A percentile compares a stretch with the other conserved stretches of the same genome.
These are phyloP conservation scores for Pipistrellus kuhlii DNA, from an alignment of 2,797 vertebrate species.

Conservation along the genomic window DNA sequence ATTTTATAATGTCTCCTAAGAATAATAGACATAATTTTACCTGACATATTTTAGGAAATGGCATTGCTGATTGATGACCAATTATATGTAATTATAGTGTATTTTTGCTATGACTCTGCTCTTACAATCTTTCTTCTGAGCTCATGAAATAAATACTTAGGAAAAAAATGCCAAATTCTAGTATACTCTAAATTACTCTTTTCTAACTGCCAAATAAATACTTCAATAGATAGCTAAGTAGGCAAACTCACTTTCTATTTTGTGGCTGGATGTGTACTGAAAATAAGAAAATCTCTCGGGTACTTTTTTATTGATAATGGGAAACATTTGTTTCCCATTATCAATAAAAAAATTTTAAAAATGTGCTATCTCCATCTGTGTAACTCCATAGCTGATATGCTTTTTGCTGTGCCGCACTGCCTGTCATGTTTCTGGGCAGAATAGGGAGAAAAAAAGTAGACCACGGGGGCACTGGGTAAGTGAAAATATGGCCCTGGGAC, in stretches of 20 bases:
- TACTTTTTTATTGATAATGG: not conserved
- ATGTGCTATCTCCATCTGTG: not conserved
- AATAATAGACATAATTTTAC: constrained; percentile 1
- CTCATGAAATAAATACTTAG: constrained; percentile 6
- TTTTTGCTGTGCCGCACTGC: not conserved
- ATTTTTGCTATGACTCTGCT: not conserved
- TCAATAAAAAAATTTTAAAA: not conserved
- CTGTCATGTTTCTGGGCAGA: not conserved
- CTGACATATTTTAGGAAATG: not conserved
- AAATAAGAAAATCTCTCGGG: not conserved
- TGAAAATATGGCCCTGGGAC: not conserved
- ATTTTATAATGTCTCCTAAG: not conserved
- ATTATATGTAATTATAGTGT: not conserved
- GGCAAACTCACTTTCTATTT: not conserved
- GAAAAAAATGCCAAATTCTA: not conserved
- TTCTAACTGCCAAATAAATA: not conserved
- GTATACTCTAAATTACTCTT: not conserved
- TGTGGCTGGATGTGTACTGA: not conserved
- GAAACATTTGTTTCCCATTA: not conserved
- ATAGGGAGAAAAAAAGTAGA: not conserved
- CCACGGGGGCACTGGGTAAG: not conserved
- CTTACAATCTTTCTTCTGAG: not conserved
- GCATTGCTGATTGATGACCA: not conserved
- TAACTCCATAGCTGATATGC: not conserved
- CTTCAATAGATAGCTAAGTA: not conserved